Base-by-base conservation (phyloP, 2,888 invertebrate species). In the Archips crataeganus region DNA sequence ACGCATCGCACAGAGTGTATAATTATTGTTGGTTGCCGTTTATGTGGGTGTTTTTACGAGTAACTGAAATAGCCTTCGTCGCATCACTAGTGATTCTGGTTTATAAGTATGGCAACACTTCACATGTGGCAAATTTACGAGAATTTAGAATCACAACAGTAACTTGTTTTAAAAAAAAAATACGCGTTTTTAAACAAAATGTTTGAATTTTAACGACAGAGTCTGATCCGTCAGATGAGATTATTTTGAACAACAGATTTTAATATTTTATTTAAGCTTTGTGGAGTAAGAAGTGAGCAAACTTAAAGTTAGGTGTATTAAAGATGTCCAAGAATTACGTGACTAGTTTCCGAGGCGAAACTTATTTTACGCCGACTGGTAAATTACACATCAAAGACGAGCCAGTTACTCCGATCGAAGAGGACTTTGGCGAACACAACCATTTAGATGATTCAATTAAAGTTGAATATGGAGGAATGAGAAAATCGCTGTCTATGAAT, bases 401-500 rank as follows among this genome's bases (percentile, higher is more conserved):
- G 82, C 92, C 90, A 65, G 69, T 80, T 34, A 87, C 92, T 57
- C 92, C 93, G 3, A 79, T 82, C 51, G 90, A 91, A 76, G 89
- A 92, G 77, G 88, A 90, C 75, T 92, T 91, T 73, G 90, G 87
- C 67, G 84, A 87, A 75, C 84, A 89, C 73, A 85, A 89, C 79
- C 79, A 83, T 67, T 81, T 90, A 57, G 90, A 91, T 74, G 77
- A 77, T 61, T 82, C 81, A 5, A 87, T 84, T 71, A 87, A 89
- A 63, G 80, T 85, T 77, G 84, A 84, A 49, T 85, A 80, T 76
- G 80, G 80, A 70, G 79, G 79, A 32, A 87, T 92, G 85, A 88
- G 85, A 67, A 93, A 90, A 78, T 94, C 94, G 5, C 81, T 94
- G 79, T 94, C 94, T 8, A 89, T 93, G 91, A 90, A 81, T 75